Percentiles rank a stretch among this genome's conserved stretches.
Conservation (phyloP, 1,140 invertebrate genomes). For the Phortica variegata region DNA sequence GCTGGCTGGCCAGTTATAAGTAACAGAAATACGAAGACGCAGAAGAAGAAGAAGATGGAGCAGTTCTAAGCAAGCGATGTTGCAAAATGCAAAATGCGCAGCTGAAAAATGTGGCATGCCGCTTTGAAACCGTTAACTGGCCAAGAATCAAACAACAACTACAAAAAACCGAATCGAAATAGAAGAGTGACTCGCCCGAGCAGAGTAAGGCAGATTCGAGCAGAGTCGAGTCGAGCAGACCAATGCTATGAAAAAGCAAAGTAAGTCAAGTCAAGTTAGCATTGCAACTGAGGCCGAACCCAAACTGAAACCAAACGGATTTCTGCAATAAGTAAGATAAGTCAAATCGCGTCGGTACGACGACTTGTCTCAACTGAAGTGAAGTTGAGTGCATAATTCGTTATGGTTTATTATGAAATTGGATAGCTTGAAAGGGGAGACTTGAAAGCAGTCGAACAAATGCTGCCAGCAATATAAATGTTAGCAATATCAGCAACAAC, state of each 20-base stretch:
- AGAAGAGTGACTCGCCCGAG: conserved; percentile 16
- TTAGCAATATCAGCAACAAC: conserved; percentile 46
- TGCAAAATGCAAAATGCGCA: conserved; percentile 31
- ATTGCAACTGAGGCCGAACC: too few species aligned
- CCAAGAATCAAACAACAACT: conserved; percentile 20
- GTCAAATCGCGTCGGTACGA: too few species aligned
- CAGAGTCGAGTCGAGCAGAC: too few species aligned
- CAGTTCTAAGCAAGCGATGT: too few species aligned
- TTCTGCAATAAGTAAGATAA: too few species aligned
- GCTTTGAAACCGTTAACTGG: conserved; percentile 45
- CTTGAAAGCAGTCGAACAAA: too few species aligned
- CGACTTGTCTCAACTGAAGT: too few species aligned
- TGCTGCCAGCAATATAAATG: too few species aligned
- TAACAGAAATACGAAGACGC: conserved; percentile 24
- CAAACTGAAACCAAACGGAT: too few species aligned
- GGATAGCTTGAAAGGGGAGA: conserved; percentile 12
- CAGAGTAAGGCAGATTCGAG: neutral
- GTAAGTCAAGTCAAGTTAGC: conserved; percentile 53
- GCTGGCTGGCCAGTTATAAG: conserved; percentile 9
- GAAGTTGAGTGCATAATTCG: conserved; percentile 45
- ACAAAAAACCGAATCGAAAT: conserved; percentile 3
- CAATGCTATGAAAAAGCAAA: too few species aligned
- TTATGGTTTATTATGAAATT: conserved; percentile 55
- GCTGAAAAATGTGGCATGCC: conserved; percentile 16
- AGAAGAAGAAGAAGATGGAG: conserved; percentile 4